phyloP scores from a whole-genome alignment of 2,113 vertebrate species.

The Odontesthes bonariensis region DNA sequence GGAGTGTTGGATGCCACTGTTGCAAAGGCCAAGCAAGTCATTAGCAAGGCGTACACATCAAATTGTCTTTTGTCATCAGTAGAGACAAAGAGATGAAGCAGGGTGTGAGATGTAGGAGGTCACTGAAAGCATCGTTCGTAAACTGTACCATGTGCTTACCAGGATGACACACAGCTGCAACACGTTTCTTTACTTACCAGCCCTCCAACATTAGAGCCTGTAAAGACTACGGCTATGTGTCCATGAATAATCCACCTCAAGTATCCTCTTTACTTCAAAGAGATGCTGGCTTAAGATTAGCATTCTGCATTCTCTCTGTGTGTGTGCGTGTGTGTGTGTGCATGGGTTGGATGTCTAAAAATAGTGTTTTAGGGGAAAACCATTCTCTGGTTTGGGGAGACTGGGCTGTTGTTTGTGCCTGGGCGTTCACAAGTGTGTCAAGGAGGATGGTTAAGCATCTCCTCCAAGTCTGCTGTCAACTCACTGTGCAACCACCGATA shows the following conservation, averaged over 20 bases:
- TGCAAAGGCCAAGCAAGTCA: constrained; percentile 52
- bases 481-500: constrained; percentile 49
- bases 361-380: constrained; percentile 57
- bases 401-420: constrained; percentile 50
- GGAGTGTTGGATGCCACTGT: constrained; percentile 36
- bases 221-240: constrained; percentile 69
- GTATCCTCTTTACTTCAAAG: constrained; percentile 81
- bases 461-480: constrained; percentile 45
- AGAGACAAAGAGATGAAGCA: constrained; percentile 7
- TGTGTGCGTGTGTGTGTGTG: not conserved
- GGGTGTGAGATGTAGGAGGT: not conserved
- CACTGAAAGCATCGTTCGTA: constrained; percentile 24
- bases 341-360: constrained; percentile 59
- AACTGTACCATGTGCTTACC: constrained; percentile 24
- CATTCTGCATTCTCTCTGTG: constrained; percentile 70
- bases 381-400: constrained; percentile 31
- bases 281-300: constrained; percentile 77
- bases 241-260: constrained; percentile 82
- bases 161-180: no score
- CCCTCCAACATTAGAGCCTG: constrained; percentile 27
- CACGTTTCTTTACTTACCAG: no score
- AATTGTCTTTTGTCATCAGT: constrained; percentile 48
- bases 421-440: constrained; percentile 53
- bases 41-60: constrained; percentile 47
- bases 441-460: constrained; percentile 26